Percentiles rank a stretch among this genome's conserved stretches.
These are phyloP conservation scores for Mesocentrotus franciscanus DNA, from an alignment of 53 echinoderm and acorn worm species.

Conservation along the genomic window DNA sequence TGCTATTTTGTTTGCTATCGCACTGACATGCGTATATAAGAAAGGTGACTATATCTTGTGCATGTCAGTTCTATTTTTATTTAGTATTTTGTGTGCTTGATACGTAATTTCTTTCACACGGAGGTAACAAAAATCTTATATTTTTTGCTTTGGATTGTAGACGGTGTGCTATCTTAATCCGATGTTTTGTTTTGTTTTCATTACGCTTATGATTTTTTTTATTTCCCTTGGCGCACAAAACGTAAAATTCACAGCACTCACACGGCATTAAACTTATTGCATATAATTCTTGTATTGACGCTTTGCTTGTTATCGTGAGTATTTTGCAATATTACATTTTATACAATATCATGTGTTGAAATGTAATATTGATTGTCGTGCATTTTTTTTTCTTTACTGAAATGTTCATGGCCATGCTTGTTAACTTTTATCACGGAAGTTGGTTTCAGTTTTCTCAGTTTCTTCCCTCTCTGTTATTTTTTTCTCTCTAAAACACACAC, in stretches of 20 bases:
- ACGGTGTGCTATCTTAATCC: neutral
- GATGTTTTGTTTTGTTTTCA: neutral
- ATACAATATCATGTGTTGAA: neutral
- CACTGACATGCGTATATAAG: neutral
- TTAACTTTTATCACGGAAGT: neutral
- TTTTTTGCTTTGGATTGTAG: neutral
- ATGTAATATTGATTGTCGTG: neutral
- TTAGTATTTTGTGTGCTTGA: constrained; percentile 22
- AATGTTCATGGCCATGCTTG: neutral
- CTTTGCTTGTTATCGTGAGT: neutral
- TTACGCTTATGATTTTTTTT: neutral
- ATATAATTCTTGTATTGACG: neutral
- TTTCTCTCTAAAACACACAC: no score
- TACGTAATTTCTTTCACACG: neutral
- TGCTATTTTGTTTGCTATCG: neutral
- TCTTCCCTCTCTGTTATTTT: neutral
- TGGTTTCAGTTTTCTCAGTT: neutral
- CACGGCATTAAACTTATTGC: neutral
- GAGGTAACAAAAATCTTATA: neutral
- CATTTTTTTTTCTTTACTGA: neutral
- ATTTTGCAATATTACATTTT: neutral
- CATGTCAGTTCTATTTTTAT: neutral
- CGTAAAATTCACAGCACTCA: neutral
- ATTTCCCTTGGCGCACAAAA: neutral
- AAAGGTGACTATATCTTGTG: neutral